These are phyloP conservation scores for Colius striatus DNA, from an alignment of 2,113 vertebrate genomes.

Conservation along the genomic window DNA sequence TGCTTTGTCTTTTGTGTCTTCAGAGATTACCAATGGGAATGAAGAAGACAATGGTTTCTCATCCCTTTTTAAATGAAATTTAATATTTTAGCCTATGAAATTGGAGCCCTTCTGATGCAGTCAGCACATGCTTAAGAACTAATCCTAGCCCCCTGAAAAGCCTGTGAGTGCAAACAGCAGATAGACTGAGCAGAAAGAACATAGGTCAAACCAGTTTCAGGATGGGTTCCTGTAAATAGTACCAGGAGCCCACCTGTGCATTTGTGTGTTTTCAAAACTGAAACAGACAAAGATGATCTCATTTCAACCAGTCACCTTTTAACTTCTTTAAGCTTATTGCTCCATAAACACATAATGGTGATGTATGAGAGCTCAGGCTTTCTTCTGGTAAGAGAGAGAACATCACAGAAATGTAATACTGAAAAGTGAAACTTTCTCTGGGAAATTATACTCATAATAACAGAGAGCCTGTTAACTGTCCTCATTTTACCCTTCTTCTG, in stretches of 20 bases:
- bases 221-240: neutral
- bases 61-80: neutral
- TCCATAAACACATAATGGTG: neutral
- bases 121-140: neutral
- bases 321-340: neutral
- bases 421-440: neutral
- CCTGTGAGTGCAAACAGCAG: neutral
- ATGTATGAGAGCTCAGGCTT: neutral
- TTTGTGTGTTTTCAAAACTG: neutral
- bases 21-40: neutral
- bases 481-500: neutral
- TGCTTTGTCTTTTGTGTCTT: neutral
- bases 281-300: neutral
- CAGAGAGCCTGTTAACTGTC: neutral
- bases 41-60: neutral
- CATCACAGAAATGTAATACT: neutral
- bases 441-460: neutral
- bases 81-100: neutral
- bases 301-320: neutral
- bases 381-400: neutral
- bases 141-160: neutral
- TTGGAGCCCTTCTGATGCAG: neutral
- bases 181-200: neutral
- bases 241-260: fast-evolving
- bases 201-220: neutral